Conservation (phyloP, 2,797 vertebrate genomes). For the Chaunax sp. region DNA sequence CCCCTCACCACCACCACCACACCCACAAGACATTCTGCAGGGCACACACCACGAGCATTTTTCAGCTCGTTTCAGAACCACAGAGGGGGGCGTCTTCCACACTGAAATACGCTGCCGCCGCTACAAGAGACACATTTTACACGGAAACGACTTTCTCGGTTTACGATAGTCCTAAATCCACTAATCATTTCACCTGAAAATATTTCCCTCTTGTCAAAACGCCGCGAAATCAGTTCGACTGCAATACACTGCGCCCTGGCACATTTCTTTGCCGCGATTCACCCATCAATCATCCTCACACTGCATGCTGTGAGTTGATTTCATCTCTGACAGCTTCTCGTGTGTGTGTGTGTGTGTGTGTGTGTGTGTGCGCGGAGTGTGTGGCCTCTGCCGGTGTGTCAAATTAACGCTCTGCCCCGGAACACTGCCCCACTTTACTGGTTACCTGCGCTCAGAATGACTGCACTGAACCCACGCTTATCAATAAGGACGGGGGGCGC, state of each 20-base stretch:
- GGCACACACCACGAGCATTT: constrained; percentile 40
- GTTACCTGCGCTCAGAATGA: constrained; percentile 32
- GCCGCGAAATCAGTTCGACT: constrained; percentile 36
- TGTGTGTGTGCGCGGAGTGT: constrained; percentile 33
- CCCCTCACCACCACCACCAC: no score
- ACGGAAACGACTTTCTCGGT: background rate
- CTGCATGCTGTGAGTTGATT: constrained; percentile 61
- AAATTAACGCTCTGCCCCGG: constrained; percentile 64
- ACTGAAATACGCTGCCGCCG: constrained; percentile 8
- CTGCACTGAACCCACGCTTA: constrained; percentile 39
- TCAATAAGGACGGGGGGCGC: background rate
- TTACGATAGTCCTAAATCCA: constrained; percentile 18
- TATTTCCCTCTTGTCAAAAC: constrained; percentile 10
- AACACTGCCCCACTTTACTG: constrained; percentile 38
- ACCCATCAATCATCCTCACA: constrained; percentile 65
- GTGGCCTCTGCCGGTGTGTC: constrained; percentile 55
- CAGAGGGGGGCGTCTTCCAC: constrained; percentile 21
- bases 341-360: constrained; percentile 50
- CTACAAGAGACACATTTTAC: constrained; percentile 1
- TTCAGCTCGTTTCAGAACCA: constrained; percentile 54
- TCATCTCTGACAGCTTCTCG: constrained; percentile 70
- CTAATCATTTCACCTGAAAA: constrained; percentile 20
- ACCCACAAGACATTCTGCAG: constrained; percentile 18
- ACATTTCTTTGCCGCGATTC: constrained; percentile 42
- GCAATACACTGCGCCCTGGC: constrained; percentile 47